phyloP scores from a whole-genome alignment of 1,140 invertebrate species.

The Eurosta solidaginis region DNA sequence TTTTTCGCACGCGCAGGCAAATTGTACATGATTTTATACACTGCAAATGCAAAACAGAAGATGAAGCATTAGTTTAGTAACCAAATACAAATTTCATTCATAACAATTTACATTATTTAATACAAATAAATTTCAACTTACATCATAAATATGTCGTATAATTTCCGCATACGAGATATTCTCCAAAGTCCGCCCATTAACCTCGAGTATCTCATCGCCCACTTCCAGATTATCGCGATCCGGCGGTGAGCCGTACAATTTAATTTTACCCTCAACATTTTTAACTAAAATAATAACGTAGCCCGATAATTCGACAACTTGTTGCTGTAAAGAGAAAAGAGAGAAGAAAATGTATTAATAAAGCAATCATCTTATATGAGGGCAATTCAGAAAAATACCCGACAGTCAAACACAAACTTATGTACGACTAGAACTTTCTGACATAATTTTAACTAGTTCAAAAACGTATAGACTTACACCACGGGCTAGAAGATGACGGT shows the following conservation, averaged over 20 bases:
- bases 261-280: conserved; percentile 91
- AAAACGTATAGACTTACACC: no score
- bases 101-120: background rate
- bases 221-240: conserved; percentile 91
- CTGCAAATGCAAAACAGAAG: conserved; percentile 65
- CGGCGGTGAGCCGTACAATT: conserved; percentile 94
- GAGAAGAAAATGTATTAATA: background rate
- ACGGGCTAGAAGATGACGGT: no score
- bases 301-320: conserved; percentile 88
- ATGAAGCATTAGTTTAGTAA: background rate
- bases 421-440: no score
- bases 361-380: background rate
- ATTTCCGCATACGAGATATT: conserved; percentile 87
- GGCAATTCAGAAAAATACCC: no score
- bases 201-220: conserved; percentile 94
- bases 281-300: conserved; percentile 95
- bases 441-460: no score
- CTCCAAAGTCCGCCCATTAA: conserved; percentile 88
- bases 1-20: conserved; percentile 86
- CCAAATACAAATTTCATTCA: background rate
- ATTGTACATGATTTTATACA: conserved; percentile 94
- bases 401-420: no score
- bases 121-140: conserved; percentile 57
- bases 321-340: conserved; percentile 44
- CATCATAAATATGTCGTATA: conserved; percentile 92